These are phyloP conservation scores for Trissolcus japonicus DNA, from an alignment of 2,888 invertebrate genomes.

Conservation along the genomic window DNA sequence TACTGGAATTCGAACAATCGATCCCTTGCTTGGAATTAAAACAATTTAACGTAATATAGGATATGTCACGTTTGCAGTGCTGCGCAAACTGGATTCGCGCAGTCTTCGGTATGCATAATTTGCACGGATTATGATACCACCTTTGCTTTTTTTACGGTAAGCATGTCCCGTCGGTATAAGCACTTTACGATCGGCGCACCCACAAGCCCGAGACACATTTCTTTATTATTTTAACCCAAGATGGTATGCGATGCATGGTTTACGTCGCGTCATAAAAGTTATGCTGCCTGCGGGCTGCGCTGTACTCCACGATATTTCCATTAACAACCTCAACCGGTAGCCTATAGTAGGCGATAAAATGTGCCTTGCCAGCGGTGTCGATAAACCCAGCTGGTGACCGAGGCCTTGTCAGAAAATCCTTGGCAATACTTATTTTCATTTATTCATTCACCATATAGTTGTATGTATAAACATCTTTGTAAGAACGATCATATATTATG, in stretches of 20 bases:
- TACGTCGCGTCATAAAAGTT: constrained; percentile 70
- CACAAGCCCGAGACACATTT: constrained; percentile 57
- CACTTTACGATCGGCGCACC: constrained; percentile 67
- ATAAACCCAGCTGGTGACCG: constrained; percentile 29
- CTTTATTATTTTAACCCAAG: constrained; percentile 69
- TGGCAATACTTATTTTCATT: neutral
- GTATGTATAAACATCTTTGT: too few relatives aligned
- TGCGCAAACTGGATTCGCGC: constrained; percentile 30
- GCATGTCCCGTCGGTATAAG: constrained; percentile 69
- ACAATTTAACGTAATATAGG: constrained; percentile 52
- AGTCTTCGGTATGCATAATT: constrained; percentile 61
- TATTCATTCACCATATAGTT: too few relatives aligned
- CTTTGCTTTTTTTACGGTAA: constrained; percentile 62
- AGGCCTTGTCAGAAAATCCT: constrained; percentile 34
- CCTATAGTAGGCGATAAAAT: constrained; percentile 67
- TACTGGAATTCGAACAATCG: constrained; percentile 41
- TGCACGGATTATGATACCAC: constrained; percentile 63
- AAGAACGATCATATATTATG: too few relatives aligned
- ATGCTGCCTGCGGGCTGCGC: constrained; percentile 60
- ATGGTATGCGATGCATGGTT: constrained; percentile 65
- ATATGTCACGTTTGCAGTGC: constrained; percentile 40
- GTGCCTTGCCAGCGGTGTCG: constrained; percentile 50
- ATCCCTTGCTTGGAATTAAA: constrained; percentile 28
- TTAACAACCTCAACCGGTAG: constrained; percentile 62
- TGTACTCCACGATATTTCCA: constrained; percentile 51